These are phyloP conservation scores for Neotragus pygmaeus DNA, from an alignment of 2,113 vertebrate genomes.

Conservation along the genomic window DNA sequence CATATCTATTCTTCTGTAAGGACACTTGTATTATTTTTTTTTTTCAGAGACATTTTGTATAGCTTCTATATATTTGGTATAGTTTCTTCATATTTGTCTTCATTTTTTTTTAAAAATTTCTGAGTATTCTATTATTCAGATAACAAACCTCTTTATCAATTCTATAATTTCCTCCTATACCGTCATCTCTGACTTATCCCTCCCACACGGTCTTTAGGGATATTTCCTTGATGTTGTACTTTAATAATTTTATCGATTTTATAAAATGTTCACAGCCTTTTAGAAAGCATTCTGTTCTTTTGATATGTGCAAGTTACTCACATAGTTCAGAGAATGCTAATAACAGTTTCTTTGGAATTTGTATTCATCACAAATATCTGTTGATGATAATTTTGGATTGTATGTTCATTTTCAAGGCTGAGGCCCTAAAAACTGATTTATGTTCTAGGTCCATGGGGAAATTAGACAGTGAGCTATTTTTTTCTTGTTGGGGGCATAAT, in stretches of 20 bases:
- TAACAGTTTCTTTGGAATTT: not conserved
- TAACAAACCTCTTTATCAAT: not conserved
- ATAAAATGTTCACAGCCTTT: not conserved
- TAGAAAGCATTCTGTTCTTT: not conserved
- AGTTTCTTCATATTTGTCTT: not conserved
- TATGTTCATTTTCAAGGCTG: not conserved
- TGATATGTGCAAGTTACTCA: not conserved
- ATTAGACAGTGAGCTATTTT: not conserved
- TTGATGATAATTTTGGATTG: not conserved
- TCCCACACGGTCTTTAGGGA: not conserved
- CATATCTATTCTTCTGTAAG: not conserved
- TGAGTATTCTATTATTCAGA: not conserved
- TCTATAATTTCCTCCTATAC: not conserved
- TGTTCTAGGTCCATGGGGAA: not conserved
- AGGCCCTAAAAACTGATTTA: not conserved
- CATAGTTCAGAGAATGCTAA: not conserved
- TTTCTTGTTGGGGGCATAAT: not conserved
- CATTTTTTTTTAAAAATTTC: not conserved
- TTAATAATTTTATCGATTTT: not conserved
- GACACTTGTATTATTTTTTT: not conserved
- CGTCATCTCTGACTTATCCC: not conserved
- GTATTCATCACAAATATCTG: not conserved
- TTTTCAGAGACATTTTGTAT: not conserved
- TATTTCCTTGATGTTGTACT: not conserved
- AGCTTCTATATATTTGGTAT: not conserved